These are phyloP conservation scores for Chloroceryle aenea DNA, from an alignment of 2,113 vertebrate genomes.

Conservation along the genomic window DNA sequence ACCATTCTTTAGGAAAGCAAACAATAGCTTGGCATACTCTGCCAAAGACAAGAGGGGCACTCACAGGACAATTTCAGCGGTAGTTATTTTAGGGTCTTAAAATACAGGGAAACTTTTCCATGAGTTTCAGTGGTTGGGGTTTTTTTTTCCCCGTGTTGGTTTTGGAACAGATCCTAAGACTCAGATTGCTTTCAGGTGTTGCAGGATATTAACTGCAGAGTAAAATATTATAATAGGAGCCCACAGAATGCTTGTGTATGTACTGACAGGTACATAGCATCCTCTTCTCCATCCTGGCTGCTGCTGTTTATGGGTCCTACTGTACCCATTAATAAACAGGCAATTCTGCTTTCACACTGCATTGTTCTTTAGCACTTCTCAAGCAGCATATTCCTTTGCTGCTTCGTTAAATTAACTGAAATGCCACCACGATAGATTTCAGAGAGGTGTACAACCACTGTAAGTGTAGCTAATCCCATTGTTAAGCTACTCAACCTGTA, in stretches of 20 bases:
- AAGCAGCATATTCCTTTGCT: neutral
- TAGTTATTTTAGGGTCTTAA: neutral
- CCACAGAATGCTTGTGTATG: neutral
- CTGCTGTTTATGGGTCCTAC: neutral
- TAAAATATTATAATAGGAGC: neutral
- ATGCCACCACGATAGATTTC: fast-evolving
- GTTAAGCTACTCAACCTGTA: neutral
- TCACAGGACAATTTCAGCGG: no score
- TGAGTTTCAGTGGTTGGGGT: neutral
- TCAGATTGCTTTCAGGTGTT: neutral
- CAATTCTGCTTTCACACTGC: neutral
- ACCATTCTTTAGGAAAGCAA: neutral
- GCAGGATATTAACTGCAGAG: neutral
- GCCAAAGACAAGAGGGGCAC: neutral
- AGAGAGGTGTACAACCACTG: neutral
- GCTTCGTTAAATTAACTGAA: neutral
- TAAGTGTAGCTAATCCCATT: neutral
- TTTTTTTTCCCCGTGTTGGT: neutral
- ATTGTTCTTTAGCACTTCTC: neutral
- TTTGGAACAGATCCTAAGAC: slow-evolving; percentile 3
- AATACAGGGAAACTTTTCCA: neutral
- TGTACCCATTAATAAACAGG: neutral
- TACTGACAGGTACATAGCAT: neutral
- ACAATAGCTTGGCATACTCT: neutral
- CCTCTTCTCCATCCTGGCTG: neutral